phyloP scores from a whole-genome alignment of 2,888 invertebrate genomes.

The Mythimna impura region DNA sequence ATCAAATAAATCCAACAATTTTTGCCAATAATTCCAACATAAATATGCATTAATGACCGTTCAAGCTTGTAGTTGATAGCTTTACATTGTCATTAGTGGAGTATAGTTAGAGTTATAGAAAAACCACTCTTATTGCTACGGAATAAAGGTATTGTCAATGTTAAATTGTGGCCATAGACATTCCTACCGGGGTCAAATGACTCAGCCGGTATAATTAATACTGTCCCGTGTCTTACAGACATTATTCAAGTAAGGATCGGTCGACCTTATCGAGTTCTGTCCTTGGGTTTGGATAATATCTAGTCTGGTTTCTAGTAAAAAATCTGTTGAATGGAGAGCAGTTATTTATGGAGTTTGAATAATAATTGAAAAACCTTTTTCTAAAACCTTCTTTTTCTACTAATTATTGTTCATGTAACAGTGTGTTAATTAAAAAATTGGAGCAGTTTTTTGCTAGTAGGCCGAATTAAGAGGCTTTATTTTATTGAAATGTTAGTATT shows the following conservation, averaged over 20 bases:
- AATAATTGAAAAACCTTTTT: too few relatives aligned
- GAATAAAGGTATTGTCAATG: conserved; percentile 26
- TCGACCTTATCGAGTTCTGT: conserved; percentile 59
- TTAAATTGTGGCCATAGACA: conserved; percentile 23
- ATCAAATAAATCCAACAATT: conserved; percentile 33
- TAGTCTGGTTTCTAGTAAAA: conserved; percentile 35
- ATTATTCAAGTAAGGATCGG: conserved; percentile 69
- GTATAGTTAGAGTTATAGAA: not conserved
- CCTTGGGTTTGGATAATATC: conserved; percentile 50
- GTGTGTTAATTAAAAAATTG: too few relatives aligned
- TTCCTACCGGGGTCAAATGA: conserved; percentile 60
- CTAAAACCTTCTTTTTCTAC: too few relatives aligned
- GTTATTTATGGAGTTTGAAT: conserved; percentile 25
- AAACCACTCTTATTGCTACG: conserved; percentile 13
- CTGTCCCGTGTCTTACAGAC: conserved; percentile 63
- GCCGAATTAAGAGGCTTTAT: too few relatives aligned
- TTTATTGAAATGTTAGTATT: too few relatives aligned
- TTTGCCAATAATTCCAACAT: conserved; percentile 32
- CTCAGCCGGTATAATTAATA: conserved; percentile 66
- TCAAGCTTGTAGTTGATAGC: conserved; percentile 50
- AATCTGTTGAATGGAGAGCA: conserved; percentile 30
- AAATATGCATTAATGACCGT: conserved; percentile 49
- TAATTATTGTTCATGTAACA: too few relatives aligned
- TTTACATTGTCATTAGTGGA: conserved; percentile 37
- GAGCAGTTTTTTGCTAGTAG: too few relatives aligned